These are phyloP conservation scores for Dipus sagitta DNA, from an alignment of 2,797 vertebrate species.

Conservation along the genomic window DNA sequence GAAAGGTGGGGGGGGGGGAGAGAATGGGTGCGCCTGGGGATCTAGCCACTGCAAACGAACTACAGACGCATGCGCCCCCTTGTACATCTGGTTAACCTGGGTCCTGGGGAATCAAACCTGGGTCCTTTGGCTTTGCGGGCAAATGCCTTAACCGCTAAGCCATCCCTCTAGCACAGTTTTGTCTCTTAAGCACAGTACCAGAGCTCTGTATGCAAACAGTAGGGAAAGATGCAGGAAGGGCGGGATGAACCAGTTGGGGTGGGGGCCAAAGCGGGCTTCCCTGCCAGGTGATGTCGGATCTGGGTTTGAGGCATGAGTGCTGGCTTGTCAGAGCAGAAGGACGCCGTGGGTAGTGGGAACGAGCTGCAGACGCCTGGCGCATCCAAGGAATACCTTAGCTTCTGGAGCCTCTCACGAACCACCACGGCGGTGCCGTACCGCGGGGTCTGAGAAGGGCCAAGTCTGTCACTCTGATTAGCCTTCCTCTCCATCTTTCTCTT, in stretches of 20 bases:
- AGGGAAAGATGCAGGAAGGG: neutral
- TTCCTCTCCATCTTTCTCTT: constrained; percentile 3
- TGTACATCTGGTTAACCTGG: too few relatives aligned
- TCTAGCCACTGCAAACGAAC: too few relatives aligned
- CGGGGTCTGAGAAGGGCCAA: constrained; percentile 22
- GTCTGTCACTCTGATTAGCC: neutral
- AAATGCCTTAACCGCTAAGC: too few relatives aligned
- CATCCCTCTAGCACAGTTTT: neutral
- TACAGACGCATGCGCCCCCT: too few relatives aligned
- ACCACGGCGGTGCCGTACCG: neutral
- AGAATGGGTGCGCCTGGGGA: too few relatives aligned
- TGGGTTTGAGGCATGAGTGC: neutral
- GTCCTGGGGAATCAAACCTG: too few relatives aligned
- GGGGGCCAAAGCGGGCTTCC: neutral
- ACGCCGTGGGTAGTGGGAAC: neutral
- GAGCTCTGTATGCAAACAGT: neutral
- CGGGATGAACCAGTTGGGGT: neutral
- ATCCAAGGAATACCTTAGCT: constrained; percentile 23
- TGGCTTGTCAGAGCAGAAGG: constrained; percentile 18
- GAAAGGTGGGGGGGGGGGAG: too few relatives aligned
- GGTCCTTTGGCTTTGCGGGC: too few relatives aligned
- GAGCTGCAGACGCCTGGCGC: neutral
- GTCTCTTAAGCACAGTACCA: neutral
- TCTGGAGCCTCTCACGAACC: neutral
- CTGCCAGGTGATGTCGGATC: neutral